A percentile compares a stretch with the other conserved stretches of the same genome.
Evolutionary conservation across 2,888 invertebrate species (phyloP).

Genomic region (Meiosimyza platycephala): DNA sequence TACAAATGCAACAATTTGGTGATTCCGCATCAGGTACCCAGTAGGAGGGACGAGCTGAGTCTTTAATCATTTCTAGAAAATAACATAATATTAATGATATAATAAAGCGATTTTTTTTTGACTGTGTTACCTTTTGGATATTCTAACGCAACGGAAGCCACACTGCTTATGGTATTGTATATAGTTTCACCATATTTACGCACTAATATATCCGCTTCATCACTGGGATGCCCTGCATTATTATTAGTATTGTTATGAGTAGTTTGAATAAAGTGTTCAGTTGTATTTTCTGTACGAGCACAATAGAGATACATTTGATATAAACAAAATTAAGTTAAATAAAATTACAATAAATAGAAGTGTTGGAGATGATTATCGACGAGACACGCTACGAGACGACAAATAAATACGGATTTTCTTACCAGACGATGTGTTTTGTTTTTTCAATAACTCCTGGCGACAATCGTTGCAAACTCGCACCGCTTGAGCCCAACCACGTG

Average conservation of each 20-base stretch:
- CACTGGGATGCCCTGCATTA: slow-evolving; percentile 58
- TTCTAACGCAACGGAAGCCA: slow-evolving; percentile 75
- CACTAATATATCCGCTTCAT: slow-evolving; percentile 70
- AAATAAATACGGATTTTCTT: slow-evolving; percentile 29
- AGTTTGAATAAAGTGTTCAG: slow-evolving; percentile 49
- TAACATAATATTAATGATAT: neutral
- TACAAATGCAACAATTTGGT: slow-evolving; percentile 75
- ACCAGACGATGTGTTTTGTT: slow-evolving; percentile 58
- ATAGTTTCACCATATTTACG: slow-evolving; percentile 79
- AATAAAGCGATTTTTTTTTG: neutral
- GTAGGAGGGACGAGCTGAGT: slow-evolving; percentile 79
- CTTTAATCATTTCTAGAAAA: slow-evolving; percentile 75
- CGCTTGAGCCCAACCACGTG: slow-evolving; percentile 76
- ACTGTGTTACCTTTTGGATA: slow-evolving; percentile 76
- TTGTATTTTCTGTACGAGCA: slow-evolving; percentile 48
- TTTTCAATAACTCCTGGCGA: slow-evolving; percentile 61
- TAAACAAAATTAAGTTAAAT: slow-evolving; percentile 13
- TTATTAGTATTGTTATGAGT: slow-evolving; percentile 50
- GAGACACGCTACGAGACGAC: too few species aligned
- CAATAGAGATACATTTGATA: slow-evolving; percentile 28
- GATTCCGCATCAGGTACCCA: slow-evolving; percentile 84
- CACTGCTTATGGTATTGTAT: slow-evolving; percentile 76
- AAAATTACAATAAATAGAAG: neutral
- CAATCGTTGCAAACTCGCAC: slow-evolving; percentile 82
- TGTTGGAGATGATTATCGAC: neutral